Evolutionary conservation across 2,888 invertebrate species (phyloP).

Genomic region (Malthinus flaveolus): DNA sequence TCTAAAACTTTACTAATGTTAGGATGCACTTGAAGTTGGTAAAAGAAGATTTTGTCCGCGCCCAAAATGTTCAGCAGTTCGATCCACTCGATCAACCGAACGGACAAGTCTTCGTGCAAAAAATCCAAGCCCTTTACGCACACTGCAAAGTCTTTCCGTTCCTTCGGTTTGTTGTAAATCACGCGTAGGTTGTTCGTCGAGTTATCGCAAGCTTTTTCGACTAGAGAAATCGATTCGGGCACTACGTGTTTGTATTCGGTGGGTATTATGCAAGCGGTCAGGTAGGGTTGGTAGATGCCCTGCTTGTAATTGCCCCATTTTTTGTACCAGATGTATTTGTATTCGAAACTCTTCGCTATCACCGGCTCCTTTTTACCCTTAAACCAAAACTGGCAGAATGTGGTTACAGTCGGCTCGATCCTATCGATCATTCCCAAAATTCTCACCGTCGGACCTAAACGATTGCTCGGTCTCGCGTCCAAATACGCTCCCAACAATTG

Average conservation of each 20-base stretch:
- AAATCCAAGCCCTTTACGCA: slow-evolving; percentile 95
- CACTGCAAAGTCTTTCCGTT: slow-evolving; percentile 82
- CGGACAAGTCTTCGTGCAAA: slow-evolving; percentile 86
- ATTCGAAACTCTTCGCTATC: slow-evolving; percentile 80
- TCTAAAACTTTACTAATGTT: slow-evolving; percentile 83
- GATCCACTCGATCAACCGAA: slow-evolving; percentile 91
- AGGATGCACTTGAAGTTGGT: slow-evolving; percentile 88
- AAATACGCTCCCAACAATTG: slow-evolving; percentile 89
- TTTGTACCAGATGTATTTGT: slow-evolving; percentile 92
- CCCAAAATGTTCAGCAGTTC: slow-evolving; percentile 84
- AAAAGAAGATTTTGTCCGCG: slow-evolving; percentile 90
- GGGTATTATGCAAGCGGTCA: slow-evolving; percentile 87
- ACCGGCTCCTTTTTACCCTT: slow-evolving; percentile 81
- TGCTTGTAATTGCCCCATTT: slow-evolving; percentile 95
- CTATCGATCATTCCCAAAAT: slow-evolving; percentile 85
- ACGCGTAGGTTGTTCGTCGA: slow-evolving; percentile 84
- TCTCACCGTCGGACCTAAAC: slow-evolving; percentile 81
- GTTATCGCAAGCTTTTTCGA: slow-evolving; percentile 82
- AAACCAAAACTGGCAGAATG: slow-evolving; percentile 89
- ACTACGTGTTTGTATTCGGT: slow-evolving; percentile 69
- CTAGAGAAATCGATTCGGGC: slow-evolving; percentile 84
- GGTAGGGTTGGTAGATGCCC: slow-evolving; percentile 87
- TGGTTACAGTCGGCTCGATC: slow-evolving; percentile 80
- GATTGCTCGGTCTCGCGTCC: slow-evolving; percentile 76
- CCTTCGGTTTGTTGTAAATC: slow-evolving; percentile 74